These are phyloP conservation scores for Gymnodraco acuticeps DNA, from an alignment of 2,797 vertebrate species.

Conservation along the genomic window DNA sequence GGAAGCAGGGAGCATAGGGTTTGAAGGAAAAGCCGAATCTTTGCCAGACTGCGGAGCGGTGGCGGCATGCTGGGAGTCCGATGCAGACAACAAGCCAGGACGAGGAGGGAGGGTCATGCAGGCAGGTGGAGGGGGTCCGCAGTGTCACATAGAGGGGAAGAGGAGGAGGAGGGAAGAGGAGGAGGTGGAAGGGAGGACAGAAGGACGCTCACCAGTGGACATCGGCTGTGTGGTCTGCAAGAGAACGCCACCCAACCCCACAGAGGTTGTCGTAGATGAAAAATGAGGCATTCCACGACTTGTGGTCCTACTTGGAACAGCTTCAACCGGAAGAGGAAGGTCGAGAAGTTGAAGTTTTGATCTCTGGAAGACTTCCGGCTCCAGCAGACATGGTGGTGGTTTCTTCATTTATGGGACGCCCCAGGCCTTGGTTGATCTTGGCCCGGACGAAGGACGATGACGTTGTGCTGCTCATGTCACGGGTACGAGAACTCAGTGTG, in stretches of 20 bases:
- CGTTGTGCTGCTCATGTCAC: constrained; percentile 61
- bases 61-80: constrained; percentile 70
- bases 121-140: constrained; percentile 71
- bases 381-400: constrained; percentile 63
- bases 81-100: constrained; percentile 85
- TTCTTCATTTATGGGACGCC: constrained; percentile 39
- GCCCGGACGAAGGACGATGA: constrained; percentile 47
- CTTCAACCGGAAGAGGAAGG: constrained; percentile 79
- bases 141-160: constrained; percentile 82
- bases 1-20: constrained; percentile 85
- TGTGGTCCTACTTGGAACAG: constrained; percentile 78
- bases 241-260: constrained; percentile 82
- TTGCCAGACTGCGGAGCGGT: constrained; percentile 80
- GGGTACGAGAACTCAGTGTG: constrained; percentile 9
- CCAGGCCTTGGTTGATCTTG: constrained; percentile 43
- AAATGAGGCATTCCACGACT: constrained; percentile 78
- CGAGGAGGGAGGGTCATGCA: constrained; percentile 92
- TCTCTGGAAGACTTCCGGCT: constrained; percentile 66
- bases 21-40: constrained; percentile 82
- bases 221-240: constrained; percentile 89
- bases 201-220: constrained; percentile 93
- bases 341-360: constrained; percentile 76
- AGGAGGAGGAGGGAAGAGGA: constrained; percentile 74
- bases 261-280: constrained; percentile 69
- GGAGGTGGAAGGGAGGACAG: constrained; percentile 72